A percentile compares a stretch with the other conserved stretches of the same genome.
Evolutionary conservation across 1,140 invertebrate species (phyloP).

Genomic region (Tachypleus tridentatus): DNA sequence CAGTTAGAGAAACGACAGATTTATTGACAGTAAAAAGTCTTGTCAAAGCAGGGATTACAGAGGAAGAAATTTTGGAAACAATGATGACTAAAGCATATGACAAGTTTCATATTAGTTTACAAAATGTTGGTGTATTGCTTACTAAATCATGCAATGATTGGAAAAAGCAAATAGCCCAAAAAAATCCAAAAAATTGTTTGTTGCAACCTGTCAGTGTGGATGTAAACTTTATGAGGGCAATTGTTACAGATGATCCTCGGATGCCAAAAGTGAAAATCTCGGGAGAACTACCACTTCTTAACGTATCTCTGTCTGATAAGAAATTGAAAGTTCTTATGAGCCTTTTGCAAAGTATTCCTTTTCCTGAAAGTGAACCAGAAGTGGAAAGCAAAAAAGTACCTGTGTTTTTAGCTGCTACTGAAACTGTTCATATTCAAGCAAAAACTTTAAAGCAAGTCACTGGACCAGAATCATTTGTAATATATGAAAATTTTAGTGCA

Average conservation of each 20-base stretch:
- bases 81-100: constrained; percentile 75
- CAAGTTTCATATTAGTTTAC: constrained; percentile 63
- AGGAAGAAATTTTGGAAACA: constrained; percentile 54
- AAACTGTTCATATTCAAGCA: too few species aligned
- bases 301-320: constrained; percentile 39
- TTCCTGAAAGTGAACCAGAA: constrained; percentile 23
- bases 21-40: constrained; percentile 41
- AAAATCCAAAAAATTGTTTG: constrained; percentile 32
- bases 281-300: constrained; percentile 38
- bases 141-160: constrained; percentile 49
- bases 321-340: constrained; percentile 36
- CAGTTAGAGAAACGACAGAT: constrained; percentile 39
- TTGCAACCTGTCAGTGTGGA: constrained; percentile 65
- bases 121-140: constrained; percentile 39
- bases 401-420: too few species aligned
- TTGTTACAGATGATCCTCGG: constrained; percentile 74
- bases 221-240: constrained; percentile 67
- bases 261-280: constrained; percentile 54
- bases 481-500: constrained; percentile 19
- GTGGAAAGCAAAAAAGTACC: too few species aligned
- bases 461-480: constrained; percentile 24
- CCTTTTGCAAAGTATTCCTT: constrained; percentile 17
- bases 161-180: background rate
- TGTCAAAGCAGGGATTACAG: constrained; percentile 42
- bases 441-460: constrained; percentile 20